A percentile compares a stretch with the other conserved stretches of the same genome.
Conservation (phyloP, 2,888 invertebrate genomes). For the Hypsopygia costalis region DNA sequence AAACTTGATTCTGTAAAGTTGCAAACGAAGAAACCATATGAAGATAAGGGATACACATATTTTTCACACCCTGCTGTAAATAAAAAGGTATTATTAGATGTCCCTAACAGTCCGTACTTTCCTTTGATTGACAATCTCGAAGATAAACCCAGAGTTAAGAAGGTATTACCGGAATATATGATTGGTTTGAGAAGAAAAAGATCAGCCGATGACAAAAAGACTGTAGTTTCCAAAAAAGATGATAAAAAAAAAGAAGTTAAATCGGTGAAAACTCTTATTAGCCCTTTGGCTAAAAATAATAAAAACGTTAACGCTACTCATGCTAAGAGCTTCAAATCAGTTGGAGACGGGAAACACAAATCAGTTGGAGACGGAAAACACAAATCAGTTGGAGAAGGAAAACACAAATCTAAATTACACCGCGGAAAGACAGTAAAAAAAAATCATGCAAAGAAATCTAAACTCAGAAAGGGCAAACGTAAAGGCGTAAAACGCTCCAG, state of each 20-base stretch:
- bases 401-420: too few relatives aligned
- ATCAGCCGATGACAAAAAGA: slow-evolving; percentile 19
- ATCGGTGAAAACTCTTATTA: too few relatives aligned
- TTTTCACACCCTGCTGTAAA: slow-evolving; percentile 30
- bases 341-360: too few relatives aligned
- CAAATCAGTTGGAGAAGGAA: too few relatives aligned
- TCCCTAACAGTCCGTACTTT: slow-evolving; percentile 45
- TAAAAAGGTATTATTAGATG: slow-evolving; percentile 11
- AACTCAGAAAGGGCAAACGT: too few relatives aligned
- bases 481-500: too few relatives aligned
- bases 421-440: too few relatives aligned
- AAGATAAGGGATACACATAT: slow-evolving; percentile 34
- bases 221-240: too few relatives aligned
- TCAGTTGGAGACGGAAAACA: too few relatives aligned
- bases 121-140: slow-evolving; percentile 24
- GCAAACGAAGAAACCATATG: slow-evolving; percentile 9
- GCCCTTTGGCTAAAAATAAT: neutral
- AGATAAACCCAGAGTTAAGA: slow-evolving; percentile 43
- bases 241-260: neutral
- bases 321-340: too few relatives aligned
- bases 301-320: neutral
- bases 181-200: slow-evolving; percentile 31
- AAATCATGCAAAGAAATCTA: too few relatives aligned
- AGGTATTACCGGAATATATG: slow-evolving; percentile 33
- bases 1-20: slow-evolving; percentile 15